Percentiles rank a stretch among this genome's conserved stretches.
phyloP scores from a whole-genome alignment of 2,113 vertebrate genomes.

The Nicator chloris region DNA sequence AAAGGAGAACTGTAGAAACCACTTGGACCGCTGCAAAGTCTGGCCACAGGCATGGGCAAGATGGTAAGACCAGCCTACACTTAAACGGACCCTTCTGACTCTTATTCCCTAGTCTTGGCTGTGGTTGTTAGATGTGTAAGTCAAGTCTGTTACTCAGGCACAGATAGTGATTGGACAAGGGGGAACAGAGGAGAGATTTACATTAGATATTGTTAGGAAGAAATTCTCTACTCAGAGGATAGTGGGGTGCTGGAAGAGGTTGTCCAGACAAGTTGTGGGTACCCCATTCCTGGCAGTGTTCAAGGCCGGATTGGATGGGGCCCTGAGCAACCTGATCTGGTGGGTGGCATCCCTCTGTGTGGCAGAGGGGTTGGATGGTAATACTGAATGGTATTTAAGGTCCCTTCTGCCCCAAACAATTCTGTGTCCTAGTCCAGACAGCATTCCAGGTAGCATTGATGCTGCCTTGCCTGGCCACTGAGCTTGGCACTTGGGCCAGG shows the following conservation, averaged over 20 bases:
- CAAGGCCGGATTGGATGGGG: neutral
- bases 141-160: neutral
- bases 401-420: neutral
- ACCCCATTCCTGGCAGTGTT: neutral
- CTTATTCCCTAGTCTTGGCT: neutral
- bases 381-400: neutral
- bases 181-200: neutral
- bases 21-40: neutral
- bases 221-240: neutral
- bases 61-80: neutral
- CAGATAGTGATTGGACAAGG: neutral
- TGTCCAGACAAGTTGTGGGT: neutral
- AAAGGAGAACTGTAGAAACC: neutral
- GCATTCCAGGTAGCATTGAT: neutral
- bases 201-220: neutral
- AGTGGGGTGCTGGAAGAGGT: neutral
- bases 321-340: neutral
- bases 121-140: neutral
- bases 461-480: neutral
- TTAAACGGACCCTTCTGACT: neutral
- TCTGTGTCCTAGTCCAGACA: neutral
- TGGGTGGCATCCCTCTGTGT: neutral
- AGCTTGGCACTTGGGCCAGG: neutral
- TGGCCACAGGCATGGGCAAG: neutral
- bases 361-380: neutral